Percentiles rank a stretch among this genome's conserved stretches.
Conservation (phyloP, 2,113 vertebrate species). For the Malurus alboscapulatus region DNA sequence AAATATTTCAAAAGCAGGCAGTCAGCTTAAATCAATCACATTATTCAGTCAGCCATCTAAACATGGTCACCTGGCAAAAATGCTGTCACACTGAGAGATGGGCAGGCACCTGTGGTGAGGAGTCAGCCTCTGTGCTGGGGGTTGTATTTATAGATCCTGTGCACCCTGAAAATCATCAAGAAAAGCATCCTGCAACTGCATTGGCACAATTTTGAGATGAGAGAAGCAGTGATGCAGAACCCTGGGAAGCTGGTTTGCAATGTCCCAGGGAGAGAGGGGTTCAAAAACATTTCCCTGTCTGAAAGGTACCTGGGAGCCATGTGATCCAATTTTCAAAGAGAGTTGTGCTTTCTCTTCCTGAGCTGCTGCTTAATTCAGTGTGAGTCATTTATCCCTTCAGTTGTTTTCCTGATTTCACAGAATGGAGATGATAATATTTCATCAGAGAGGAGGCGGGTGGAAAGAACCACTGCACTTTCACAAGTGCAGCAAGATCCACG, state of each 20-base stretch:
- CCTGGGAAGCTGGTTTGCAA: neutral
- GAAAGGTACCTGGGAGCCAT: neutral
- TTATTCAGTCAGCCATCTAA: neutral
- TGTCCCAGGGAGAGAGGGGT: neutral
- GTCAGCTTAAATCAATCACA: neutral
- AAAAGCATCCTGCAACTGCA: neutral
- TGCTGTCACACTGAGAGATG: neutral
- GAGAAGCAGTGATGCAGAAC: neutral
- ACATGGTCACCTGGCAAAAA: neutral
- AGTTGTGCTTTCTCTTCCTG: neutral
- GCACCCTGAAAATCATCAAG: neutral
- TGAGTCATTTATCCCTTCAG: conserved; percentile 23
- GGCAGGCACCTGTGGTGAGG: neutral
- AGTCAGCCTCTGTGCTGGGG: neutral
- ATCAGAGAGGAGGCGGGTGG: neutral
- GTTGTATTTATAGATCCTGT: neutral
- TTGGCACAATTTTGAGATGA: neutral
- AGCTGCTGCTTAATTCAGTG: neutral
- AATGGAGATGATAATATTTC: conserved; percentile 1
- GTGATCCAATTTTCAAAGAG: neutral
- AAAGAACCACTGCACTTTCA: neutral
- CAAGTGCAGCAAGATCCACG: neutral
- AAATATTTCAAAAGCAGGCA: neutral
- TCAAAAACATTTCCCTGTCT: neutral
- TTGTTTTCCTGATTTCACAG: neutral